These are phyloP conservation scores for Daboia siamensis DNA, from an alignment of 2,113 vertebrate species.

Conservation along the genomic window DNA sequence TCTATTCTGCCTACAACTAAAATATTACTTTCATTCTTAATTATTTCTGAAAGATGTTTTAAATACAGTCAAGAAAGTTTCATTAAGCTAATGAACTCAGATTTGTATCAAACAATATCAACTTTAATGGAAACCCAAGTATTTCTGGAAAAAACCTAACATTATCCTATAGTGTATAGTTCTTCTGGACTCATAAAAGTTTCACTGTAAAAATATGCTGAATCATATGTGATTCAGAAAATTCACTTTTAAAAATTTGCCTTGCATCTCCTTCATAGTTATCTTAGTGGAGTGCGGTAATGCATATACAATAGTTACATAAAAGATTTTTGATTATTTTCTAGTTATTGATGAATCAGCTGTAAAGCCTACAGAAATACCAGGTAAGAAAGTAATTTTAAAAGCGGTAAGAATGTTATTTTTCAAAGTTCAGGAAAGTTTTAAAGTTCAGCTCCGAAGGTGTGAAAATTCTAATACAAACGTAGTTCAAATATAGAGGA, in stretches of 20 bases:
- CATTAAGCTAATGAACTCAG: not conserved
- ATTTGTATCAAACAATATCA: not conserved
- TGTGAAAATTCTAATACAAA: not conserved
- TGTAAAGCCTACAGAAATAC: constrained; percentile 54
- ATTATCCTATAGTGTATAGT: not conserved
- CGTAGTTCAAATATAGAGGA: not conserved
- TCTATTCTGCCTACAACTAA: not conserved
- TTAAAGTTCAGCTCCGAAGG: not conserved
- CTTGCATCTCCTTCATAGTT: not conserved
- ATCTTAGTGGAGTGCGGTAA: not conserved
- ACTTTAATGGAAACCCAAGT: not conserved
- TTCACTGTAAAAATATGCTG: not conserved
- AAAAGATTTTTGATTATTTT: constrained; percentile 29
- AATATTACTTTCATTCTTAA: not conserved
- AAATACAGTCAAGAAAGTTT: not conserved
- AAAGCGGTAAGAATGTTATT: not conserved
- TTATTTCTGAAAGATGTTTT: not conserved
- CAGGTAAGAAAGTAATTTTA: constrained; percentile 61
- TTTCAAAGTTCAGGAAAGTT: not conserved
- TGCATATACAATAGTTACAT: not conserved
- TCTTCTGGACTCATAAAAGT: not conserved
- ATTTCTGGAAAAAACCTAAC: not conserved
- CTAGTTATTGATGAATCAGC: constrained; percentile 61
- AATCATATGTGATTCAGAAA: not conserved
- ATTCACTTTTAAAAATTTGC: not conserved